These are phyloP conservation scores for Lophotis ruficrista DNA, from an alignment of 2,113 vertebrate species.

Conservation along the genomic window DNA sequence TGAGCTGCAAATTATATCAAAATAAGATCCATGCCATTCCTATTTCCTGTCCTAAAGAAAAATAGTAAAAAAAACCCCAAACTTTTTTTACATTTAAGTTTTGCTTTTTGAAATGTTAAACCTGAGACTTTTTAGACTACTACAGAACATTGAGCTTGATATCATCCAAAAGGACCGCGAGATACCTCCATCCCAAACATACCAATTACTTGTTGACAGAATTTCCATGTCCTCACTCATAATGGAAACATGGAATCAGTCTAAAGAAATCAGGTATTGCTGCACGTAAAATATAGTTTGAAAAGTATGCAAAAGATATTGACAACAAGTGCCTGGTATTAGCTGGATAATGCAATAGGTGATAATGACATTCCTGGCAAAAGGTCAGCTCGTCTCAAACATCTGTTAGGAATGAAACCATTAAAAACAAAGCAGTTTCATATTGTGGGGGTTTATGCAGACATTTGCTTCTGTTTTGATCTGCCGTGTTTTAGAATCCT, in stretches of 20 bases:
- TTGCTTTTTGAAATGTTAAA: background rate
- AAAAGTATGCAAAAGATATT: background rate
- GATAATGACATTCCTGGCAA: slow-evolving; percentile 27
- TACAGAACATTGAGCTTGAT: background rate
- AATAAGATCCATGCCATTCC: background rate
- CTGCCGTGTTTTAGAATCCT: background rate
- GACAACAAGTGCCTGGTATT: background rate
- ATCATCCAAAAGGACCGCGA: background rate
- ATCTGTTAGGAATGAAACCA: slow-evolving; percentile 12
- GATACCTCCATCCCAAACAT: background rate
- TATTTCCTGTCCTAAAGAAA: background rate
- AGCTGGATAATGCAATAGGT: background rate
- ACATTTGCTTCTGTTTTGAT: slow-evolving; percentile 6
- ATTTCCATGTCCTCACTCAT: background rate
- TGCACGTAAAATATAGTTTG: background rate
- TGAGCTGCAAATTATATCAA: background rate
- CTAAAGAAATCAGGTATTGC: background rate
- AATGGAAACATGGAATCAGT: background rate
- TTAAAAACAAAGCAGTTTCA: background rate
- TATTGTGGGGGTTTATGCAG: background rate
- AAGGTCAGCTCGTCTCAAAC: slow-evolving; percentile 36
- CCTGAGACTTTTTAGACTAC: background rate
- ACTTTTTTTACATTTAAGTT: background rate
- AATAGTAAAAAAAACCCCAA: background rate
- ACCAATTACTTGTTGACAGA: background rate